These are phyloP conservation scores for Epizoanthus stellaris DNA, from an alignment of 92 coral and sea anemone genomes.

Conservation along the genomic window DNA sequence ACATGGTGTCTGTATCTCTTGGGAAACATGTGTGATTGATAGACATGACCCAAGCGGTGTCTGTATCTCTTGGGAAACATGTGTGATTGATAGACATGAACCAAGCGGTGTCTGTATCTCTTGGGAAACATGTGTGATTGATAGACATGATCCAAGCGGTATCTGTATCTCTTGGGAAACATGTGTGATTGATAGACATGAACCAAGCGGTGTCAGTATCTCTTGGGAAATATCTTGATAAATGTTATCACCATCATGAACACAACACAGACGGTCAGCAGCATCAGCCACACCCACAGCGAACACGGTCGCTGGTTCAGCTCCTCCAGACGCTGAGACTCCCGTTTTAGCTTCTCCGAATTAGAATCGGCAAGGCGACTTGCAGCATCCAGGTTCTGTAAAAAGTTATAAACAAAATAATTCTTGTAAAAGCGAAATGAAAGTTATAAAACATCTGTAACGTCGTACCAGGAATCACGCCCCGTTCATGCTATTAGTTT, in stretches of 20 bases:
- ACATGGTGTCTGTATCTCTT: too few species aligned
- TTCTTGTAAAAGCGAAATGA: background rate
- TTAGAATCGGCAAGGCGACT: slow-evolving; percentile 89
- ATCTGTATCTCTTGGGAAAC: slow-evolving; percentile 41
- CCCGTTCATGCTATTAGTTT: too few species aligned
- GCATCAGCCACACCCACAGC: slow-evolving; percentile 91
- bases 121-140: slow-evolving; percentile 79
- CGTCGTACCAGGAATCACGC: too few species aligned
- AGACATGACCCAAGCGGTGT: too few species aligned
- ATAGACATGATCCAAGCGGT: slow-evolving; percentile 87
- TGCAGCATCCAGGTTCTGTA: slow-evolving; percentile 83
- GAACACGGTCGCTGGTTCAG: slow-evolving; percentile 82
- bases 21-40: too few species aligned
- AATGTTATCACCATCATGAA: slow-evolving; percentile 92
- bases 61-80: slow-evolving; percentile 57
- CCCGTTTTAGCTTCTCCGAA: slow-evolving; percentile 84
- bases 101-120: slow-evolving; percentile 71
- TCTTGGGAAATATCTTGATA: slow-evolving; percentile 90
- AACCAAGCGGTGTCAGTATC: background rate
- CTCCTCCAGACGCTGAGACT: slow-evolving; percentile 91
- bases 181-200: slow-evolving; percentile 66
- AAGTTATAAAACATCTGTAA: too few species aligned
- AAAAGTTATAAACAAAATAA: background rate
- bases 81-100: slow-evolving; percentile 82
- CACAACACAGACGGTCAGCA: slow-evolving; percentile 79